These are phyloP conservation scores for Tachystola acroxantha DNA, from an alignment of 2,888 invertebrate genomes.

Conservation along the genomic window DNA sequence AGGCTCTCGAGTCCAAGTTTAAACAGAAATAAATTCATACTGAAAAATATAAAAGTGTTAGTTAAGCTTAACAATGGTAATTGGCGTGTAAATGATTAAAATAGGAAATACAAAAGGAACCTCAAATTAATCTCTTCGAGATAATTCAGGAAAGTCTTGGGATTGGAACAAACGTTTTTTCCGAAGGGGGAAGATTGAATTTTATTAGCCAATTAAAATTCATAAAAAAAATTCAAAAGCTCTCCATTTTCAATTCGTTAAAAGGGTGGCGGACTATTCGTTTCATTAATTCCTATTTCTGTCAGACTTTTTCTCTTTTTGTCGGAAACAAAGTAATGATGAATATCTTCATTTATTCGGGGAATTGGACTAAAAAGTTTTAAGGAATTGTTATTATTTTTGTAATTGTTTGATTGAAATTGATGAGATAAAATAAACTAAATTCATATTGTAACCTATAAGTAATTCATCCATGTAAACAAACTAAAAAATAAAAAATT, in stretches of 20 bases:
- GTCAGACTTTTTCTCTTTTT: conserved; percentile 11
- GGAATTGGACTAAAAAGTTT: conserved; percentile 1
- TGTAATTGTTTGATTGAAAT: not conserved
- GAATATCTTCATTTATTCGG: conserved; percentile 15
- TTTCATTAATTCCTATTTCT: conserved; percentile 23
- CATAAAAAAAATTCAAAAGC: conserved; percentile 32
- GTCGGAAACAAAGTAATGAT: conserved; percentile 10
- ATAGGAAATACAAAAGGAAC: not conserved
- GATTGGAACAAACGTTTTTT: conserved; percentile 4
- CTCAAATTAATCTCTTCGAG: not conserved
- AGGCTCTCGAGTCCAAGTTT: too few species aligned
- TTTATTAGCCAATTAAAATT: conserved; percentile 53
- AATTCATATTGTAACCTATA: too few species aligned
- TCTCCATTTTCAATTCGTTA: conserved; percentile 33
- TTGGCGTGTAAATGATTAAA: too few species aligned
- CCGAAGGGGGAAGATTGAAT: conserved; percentile 34
- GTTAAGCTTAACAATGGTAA: too few species aligned
- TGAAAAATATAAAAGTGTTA: too few species aligned
- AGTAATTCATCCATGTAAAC: too few species aligned
- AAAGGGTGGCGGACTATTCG: conserved; percentile 26
- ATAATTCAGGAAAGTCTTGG: not conserved
- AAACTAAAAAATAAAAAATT: too few species aligned
- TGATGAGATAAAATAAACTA: too few species aligned
- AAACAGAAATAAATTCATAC: too few species aligned
- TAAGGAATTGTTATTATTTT: not conserved